Conservation (phyloP, 2,888 invertebrate genomes). For the Netelia inedita region DNA sequence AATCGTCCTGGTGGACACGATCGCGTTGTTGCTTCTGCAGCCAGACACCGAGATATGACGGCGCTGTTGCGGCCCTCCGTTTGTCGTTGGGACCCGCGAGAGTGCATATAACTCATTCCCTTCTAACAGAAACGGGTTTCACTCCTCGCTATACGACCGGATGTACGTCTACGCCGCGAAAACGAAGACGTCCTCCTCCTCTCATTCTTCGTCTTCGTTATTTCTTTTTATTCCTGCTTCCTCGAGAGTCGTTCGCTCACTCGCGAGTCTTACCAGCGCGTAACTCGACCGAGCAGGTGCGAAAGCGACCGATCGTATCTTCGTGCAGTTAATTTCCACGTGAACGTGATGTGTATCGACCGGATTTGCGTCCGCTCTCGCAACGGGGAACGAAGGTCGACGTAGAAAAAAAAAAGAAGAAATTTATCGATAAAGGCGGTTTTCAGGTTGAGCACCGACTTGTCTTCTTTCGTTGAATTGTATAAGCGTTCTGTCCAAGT, state of each 20-base stretch:
- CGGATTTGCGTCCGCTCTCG: conserved; percentile 68
- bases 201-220: conserved; percentile 36
- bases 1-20: conserved; percentile 46
- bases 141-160: conserved; percentile 47
- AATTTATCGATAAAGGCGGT: background rate
- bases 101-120: conserved; percentile 46
- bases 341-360: conserved; percentile 68
- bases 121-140: conserved; percentile 32
- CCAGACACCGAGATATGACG: conserved; percentile 32
- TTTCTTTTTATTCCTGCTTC: conserved; percentile 55
- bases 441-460: conserved; percentile 30
- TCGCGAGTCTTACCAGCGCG: conserved; percentile 68
- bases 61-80: conserved; percentile 9
- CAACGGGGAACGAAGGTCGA: background rate
- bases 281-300: conserved; percentile 74
- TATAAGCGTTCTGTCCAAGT: too few species aligned
- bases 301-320: conserved; percentile 70
- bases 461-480: conserved; percentile 45
- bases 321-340: conserved; percentile 77
- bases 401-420: background rate
- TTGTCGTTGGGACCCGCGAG: conserved; percentile 16
- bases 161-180: conserved; percentile 58
- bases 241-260: conserved; percentile 39
- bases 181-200: conserved; percentile 58
- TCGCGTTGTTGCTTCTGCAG: conserved; percentile 18